These are phyloP conservation scores for Peucedramus taeniatus DNA, from an alignment of 2,113 vertebrate genomes.

Conservation along the genomic window DNA sequence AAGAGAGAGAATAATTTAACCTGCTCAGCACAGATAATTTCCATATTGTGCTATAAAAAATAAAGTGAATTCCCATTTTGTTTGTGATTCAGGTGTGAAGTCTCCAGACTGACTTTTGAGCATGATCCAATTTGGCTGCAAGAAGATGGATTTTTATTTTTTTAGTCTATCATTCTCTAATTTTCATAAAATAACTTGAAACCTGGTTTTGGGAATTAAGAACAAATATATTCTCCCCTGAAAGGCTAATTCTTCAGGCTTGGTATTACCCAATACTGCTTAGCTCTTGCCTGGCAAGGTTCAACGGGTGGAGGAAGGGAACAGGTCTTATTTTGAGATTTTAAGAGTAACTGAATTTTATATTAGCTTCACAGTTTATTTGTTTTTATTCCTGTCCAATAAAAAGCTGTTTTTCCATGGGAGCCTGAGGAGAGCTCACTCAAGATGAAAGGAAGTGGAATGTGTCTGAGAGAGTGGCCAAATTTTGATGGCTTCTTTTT, in stretches of 20 bases:
- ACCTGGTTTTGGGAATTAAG: background rate
- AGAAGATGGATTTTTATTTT: background rate
- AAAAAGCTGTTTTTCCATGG: slow-evolving; percentile 11
- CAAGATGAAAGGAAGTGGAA: slow-evolving; percentile 37
- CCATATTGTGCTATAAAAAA: background rate
- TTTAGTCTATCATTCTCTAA: background rate
- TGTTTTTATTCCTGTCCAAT: slow-evolving; percentile 5
- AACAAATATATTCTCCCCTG: background rate
- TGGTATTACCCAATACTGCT: background rate
- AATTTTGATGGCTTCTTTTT: background rate
- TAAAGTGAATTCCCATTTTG: background rate
- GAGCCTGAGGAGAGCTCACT: background rate
- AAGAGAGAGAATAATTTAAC: background rate
- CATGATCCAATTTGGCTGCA: background rate
- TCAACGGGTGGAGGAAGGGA: background rate
- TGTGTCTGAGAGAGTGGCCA: background rate
- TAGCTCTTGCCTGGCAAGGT: background rate
- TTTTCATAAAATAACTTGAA: background rate
- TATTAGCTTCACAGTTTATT: slow-evolving; percentile 24
- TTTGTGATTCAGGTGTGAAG: background rate
- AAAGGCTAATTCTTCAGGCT: background rate
- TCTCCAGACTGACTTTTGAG: background rate
- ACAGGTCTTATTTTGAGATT: background rate
- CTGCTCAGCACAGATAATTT: background rate
- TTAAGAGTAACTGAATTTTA: slow-evolving; percentile 1